phyloP scores from a whole-genome alignment of 1,140 invertebrate species.

The Eumaeus atala region DNA sequence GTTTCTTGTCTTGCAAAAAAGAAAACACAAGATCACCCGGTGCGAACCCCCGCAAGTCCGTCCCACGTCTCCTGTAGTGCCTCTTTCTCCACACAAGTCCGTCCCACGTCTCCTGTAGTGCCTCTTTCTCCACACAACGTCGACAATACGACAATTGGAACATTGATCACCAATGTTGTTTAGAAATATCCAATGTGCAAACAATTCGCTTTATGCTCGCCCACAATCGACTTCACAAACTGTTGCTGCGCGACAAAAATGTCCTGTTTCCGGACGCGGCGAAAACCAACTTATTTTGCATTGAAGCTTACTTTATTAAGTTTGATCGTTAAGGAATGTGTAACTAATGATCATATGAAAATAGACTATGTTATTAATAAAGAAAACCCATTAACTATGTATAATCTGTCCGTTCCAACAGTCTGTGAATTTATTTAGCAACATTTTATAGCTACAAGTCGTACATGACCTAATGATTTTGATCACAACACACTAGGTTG shows the following conservation, averaged over 20 bases:
- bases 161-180: constrained; percentile 68
- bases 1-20: constrained; percentile 1
- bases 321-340: too few species aligned
- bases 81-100: constrained; percentile 35
- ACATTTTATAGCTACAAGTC: too few species aligned
- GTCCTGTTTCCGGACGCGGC: constrained; percentile 54
- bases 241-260: constrained; percentile 43
- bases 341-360: too few species aligned
- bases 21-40: constrained; percentile 29
- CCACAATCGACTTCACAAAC: constrained; percentile 38
- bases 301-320: neutral
- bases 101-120: constrained; percentile 40
- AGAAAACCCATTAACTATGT: too few species aligned
- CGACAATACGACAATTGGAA: constrained; percentile 68
- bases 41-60: constrained; percentile 36
- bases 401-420: too few species aligned
- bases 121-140: constrained; percentile 37
- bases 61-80: constrained; percentile 40
- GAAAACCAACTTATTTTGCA: neutral
- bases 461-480: too few species aligned
- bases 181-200: constrained; percentile 56
- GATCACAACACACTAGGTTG: too few species aligned
- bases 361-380: too few species aligned
- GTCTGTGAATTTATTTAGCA: too few species aligned
- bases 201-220: constrained; percentile 62